Percentiles rank a stretch among this genome's conserved stretches.
Conservation (phyloP, 2,888 invertebrate genomes). For the Cordylochernes scorpioides region DNA sequence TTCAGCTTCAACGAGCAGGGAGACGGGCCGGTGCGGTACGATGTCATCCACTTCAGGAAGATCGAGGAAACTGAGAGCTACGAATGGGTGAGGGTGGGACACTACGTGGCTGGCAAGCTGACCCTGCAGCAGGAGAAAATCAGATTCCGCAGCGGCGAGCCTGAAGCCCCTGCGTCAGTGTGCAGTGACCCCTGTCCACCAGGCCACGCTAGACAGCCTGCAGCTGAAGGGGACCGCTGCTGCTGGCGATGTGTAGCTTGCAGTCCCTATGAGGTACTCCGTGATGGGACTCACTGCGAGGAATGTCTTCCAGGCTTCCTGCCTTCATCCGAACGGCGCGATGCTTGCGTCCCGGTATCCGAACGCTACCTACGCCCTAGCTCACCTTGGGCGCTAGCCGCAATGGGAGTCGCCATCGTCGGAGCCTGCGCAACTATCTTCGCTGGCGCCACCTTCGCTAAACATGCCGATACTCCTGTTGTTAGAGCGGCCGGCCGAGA, state of each 20-base stretch:
- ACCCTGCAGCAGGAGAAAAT: slow-evolving; percentile 29
- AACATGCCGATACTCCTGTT: slow-evolving; percentile 22
- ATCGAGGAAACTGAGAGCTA: slow-evolving; percentile 42
- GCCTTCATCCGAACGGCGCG: slow-evolving; percentile 8
- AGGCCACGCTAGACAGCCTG: slow-evolving; percentile 71
- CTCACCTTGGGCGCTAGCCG: slow-evolving; percentile 73
- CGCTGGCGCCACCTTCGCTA: slow-evolving; percentile 21
- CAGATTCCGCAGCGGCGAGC: slow-evolving; percentile 10
- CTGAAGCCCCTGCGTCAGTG: slow-evolving; percentile 47
- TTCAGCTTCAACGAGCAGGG: too few species aligned
- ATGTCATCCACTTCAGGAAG: slow-evolving; percentile 84
- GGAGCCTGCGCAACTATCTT: slow-evolving; percentile 21
- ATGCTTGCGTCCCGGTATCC: slow-evolving; percentile 45
- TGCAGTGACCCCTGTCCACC: slow-evolving; percentile 65
- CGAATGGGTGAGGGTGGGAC: slow-evolving; percentile 57
- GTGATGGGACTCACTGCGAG: slow-evolving; percentile 53
- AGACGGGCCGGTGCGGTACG: slow-evolving; percentile 79
- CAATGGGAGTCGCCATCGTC: slow-evolving; percentile 36
- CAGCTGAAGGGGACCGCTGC: slow-evolving; percentile 71
- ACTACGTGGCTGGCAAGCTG: slow-evolving; percentile 56
- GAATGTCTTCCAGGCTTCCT: slow-evolving; percentile 33
- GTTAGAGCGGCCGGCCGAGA: slow-evolving; percentile 25
- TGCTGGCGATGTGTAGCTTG: slow-evolving; percentile 85
- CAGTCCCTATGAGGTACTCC: slow-evolving; percentile 52
- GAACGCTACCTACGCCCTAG: slow-evolving; percentile 31